Evolutionary conservation across 1,140 invertebrate species (phyloP), one percentile per base, ranked within the genome.

Genomic region (Drosophila sproati): DNA sequence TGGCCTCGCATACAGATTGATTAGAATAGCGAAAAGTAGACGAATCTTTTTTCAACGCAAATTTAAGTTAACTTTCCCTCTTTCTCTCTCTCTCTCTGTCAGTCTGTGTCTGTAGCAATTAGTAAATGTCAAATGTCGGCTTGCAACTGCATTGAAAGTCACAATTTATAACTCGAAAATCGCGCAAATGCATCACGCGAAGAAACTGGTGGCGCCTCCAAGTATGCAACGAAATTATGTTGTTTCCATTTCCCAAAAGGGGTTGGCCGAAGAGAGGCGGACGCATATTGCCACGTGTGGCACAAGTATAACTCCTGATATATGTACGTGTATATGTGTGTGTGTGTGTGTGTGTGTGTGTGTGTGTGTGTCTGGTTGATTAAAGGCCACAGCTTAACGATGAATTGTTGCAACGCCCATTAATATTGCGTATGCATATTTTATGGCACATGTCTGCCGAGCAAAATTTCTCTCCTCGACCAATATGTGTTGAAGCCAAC

Each of bases 221-320:
- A 71, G 70, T 86, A 81, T 81, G 78, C 82, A 72, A 69, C 59
- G 81, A 69, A 85, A 86, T 81, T 85, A 81, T 74, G 57, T 68
- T 78, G 60, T 73, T 67, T 63, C 43, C 6, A 5, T 3, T n/a
- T 5, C 28, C n/a, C 28, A 3, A 35, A n/a, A 4, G 2, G 50
- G 35, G 34, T 20, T 29, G 4, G 8, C 4, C n/a, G 4, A 3
- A 34, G 41, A 5, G 29, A 29, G 7, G 31, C 2, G 3, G n/a
- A 7, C 10, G 7, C 45, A 28, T 61, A 20, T n/a, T 60, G 4
- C 29, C 55, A 71, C 29, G 43, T 64, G 7, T 20, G 32, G 56
- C 47, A 45, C 66, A 47, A 34, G 45, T 56, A 51, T 60, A 20
- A 0, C 20, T 20, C 1, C 20, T 20, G 0, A 20, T 57, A 35